phyloP scores from a whole-genome alignment of 1,140 invertebrate species.

The Sipha flava region DNA sequence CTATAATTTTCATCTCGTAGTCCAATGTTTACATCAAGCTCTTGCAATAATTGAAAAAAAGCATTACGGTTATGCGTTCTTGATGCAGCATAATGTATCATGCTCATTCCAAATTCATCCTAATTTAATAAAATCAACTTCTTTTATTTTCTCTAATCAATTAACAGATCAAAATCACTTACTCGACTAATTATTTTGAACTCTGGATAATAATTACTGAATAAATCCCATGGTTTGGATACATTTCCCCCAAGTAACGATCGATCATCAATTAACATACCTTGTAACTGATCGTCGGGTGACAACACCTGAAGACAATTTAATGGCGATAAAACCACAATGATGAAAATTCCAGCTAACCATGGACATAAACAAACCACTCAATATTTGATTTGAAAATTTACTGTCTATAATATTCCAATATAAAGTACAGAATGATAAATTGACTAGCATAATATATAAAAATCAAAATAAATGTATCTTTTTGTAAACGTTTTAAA shows the following conservation, averaged over 20 bases:
- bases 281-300: neutral
- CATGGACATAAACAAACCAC: neutral
- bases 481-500: no score
- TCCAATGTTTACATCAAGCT: conserved; percentile 66
- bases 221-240: neutral
- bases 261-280: neutral
- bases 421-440: neutral
- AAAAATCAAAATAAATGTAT: no score
- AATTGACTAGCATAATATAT: no score
- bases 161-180: neutral
- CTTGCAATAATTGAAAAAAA: conserved; percentile 64
- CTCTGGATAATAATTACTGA: neutral
- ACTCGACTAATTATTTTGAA: conserved; percentile 15
- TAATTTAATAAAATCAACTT: conserved; percentile 39
- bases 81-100: conserved; percentile 78
- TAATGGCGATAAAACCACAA: neutral
- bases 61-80: conserved; percentile 65
- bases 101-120: conserved; percentile 80
- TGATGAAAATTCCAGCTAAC: neutral
- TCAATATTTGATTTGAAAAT: neutral
- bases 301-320: neutral
- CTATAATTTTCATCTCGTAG: conserved; percentile 72
- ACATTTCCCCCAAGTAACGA: neutral
- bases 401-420: no score
- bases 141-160: neutral